A percentile compares a stretch with the other conserved stretches of the same genome.
Conservation (phyloP, 2,797 vertebrate species). For the Micromesistius poutassou region DNA sequence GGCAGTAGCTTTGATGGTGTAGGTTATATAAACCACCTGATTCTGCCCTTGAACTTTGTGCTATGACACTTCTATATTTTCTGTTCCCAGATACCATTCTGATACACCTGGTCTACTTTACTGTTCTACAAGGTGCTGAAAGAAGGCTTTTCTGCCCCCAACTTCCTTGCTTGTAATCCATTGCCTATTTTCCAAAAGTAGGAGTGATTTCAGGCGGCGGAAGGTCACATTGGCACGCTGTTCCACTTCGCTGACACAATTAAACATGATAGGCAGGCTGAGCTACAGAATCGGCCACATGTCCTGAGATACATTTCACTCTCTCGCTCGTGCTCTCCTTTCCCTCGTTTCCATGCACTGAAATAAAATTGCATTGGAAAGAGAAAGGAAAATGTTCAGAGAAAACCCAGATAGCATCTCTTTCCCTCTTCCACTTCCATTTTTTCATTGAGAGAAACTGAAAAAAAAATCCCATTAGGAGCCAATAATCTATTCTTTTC, state of each 20-base stretch:
- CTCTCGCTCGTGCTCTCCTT: conserved; percentile 8
- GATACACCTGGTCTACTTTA: conserved; percentile 6
- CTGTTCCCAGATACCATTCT: background rate
- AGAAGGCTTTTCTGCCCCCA: conserved; percentile 13
- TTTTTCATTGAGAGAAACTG: conserved; percentile 18
- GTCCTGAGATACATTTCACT: conserved; percentile 36
- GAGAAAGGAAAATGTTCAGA: conserved; percentile 55
- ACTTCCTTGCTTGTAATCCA: conserved; percentile 24
- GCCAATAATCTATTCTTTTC: conserved; percentile 42
- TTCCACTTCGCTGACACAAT: conserved; percentile 76
- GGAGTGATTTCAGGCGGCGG: conserved; percentile 54
- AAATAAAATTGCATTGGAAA: conserved; percentile 61
- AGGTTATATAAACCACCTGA: background rate
- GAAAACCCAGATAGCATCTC: conserved; percentile 49
- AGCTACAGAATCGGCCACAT: conserved; percentile 49
- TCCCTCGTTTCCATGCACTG: conserved; percentile 44
- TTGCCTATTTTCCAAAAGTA: conserved; percentile 44
- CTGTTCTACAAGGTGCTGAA: conserved; percentile 17
- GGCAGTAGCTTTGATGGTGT: background rate
- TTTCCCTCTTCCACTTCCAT: conserved; percentile 18
- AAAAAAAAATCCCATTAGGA: conserved; percentile 52
- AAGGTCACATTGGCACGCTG: conserved; percentile 69
- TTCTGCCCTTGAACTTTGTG: background rate
- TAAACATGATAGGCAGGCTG: conserved; percentile 63
- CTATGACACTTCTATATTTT: background rate